Percentiles rank a stretch among this genome's conserved stretches.
phyloP scores from a whole-genome alignment of 35 echinoderm and acorn worm species.

The Ptychodera flava region DNA sequence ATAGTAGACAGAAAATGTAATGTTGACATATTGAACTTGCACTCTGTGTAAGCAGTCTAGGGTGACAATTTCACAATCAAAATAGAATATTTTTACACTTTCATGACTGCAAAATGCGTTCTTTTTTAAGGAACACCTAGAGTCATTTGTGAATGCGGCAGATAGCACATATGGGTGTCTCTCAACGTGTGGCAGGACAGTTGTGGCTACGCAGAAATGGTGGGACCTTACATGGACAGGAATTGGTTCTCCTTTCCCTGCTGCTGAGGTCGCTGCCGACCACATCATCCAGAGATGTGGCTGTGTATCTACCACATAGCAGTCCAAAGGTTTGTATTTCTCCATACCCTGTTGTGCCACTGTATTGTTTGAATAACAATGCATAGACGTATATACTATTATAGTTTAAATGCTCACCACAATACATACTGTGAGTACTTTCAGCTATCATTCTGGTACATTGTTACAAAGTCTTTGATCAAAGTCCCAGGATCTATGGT shows the following conservation, averaged over 20 bases:
- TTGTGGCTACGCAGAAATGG: conserved; percentile 82
- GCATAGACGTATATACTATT: too few species aligned
- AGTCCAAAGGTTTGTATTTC: conserved; percentile 86
- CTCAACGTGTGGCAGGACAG: conserved; percentile 61
- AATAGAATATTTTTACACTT: too few species aligned
- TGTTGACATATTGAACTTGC: too few species aligned
- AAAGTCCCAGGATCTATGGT: background rate
- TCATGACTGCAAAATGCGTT: too few species aligned
- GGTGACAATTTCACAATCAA: too few species aligned
- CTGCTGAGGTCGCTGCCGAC: conserved; percentile 61
- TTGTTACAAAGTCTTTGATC: background rate
- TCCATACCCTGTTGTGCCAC: too few species aligned
- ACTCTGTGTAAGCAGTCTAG: too few species aligned
- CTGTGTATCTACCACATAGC: conserved; percentile 78
- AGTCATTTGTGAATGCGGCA: conserved; percentile 69
- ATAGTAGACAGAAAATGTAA: too few species aligned
- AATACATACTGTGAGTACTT: background rate
- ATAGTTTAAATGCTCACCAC: background rate
- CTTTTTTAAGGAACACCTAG: conserved; percentile 77
- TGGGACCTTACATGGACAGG: conserved; percentile 79
- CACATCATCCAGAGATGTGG: conserved; percentile 74
- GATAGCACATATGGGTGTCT: conserved; percentile 92
- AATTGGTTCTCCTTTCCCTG: conserved; percentile 62
- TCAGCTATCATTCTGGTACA: background rate
- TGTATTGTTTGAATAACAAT: too few species aligned